Conservation (phyloP, 2,888 invertebrate species). For the Nephrotoma appendiculata region DNA sequence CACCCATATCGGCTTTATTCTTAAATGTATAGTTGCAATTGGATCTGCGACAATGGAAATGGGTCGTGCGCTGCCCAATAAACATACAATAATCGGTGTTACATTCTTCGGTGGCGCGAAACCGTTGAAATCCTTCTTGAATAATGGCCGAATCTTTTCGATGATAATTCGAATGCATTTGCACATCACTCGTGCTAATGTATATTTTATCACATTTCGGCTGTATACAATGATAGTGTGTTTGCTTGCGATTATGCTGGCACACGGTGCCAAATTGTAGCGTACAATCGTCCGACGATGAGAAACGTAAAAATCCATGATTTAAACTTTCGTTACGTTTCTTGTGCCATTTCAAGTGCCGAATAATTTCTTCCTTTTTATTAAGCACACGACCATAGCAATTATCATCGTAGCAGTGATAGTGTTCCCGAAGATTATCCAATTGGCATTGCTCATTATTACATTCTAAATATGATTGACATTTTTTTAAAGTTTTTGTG, state of each 20-base stretch:
- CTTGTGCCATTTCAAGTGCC: slow-evolving; percentile 99
- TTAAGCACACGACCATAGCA: slow-evolving; percentile 73
- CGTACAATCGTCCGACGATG: slow-evolving; percentile 88
- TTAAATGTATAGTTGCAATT: slow-evolving; percentile 94
- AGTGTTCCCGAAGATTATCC: slow-evolving; percentile 61
- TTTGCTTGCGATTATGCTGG: slow-evolving; percentile 58
- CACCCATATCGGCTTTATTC: slow-evolving; percentile 99
- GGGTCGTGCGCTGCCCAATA: slow-evolving; percentile 88
- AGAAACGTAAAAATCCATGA: slow-evolving; percentile 73
- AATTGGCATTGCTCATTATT: slow-evolving; percentile 27
- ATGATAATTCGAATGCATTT: slow-evolving; percentile 99
- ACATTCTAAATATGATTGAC: slow-evolving; percentile 29
- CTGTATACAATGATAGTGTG: slow-evolving; percentile 84
- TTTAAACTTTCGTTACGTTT: slow-evolving; percentile 93
- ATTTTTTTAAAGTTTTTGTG: slow-evolving; percentile 14
- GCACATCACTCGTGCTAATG: slow-evolving; percentile 96
- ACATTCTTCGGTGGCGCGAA: slow-evolving; percentile 92
- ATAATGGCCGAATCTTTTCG: slow-evolving; percentile 95
- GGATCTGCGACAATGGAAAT: slow-evolving; percentile 87
- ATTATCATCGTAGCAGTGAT: slow-evolving; percentile 64
- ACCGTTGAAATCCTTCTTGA: slow-evolving; percentile 94
- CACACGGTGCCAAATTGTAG: slow-evolving; percentile 60
- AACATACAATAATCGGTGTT: slow-evolving; percentile 83
- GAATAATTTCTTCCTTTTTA: slow-evolving; percentile 97
- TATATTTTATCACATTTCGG: slow-evolving; percentile 90